Percentiles rank a stretch among this genome's conserved stretches.
Evolutionary conservation across 2,113 vertebrate genomes (phyloP).

Genomic region (Pseudorhombus dupliciocellatus): DNA sequence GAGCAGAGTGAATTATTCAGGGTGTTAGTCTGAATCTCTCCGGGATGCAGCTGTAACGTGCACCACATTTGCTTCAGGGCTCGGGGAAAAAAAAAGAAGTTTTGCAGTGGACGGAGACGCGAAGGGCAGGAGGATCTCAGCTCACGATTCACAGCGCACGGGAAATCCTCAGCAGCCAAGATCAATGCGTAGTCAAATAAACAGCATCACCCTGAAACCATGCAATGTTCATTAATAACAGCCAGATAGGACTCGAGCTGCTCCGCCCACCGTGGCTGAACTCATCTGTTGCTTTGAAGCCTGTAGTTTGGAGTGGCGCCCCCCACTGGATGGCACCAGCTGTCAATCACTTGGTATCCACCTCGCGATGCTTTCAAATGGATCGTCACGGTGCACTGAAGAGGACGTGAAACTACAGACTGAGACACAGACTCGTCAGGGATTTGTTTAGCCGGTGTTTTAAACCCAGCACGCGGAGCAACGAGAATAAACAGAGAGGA

Average conservation of each 20-base stretch:
- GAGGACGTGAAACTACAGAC: no score
- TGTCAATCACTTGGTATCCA: no score
- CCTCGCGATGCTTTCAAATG: no score
- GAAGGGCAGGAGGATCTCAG: slow-evolving; percentile 22
- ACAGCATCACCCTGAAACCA: neutral
- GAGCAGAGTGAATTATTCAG: slow-evolving; percentile 65
- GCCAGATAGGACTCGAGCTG: neutral
- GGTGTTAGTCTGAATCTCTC: slow-evolving; percentile 47
- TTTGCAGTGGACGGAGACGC: slow-evolving; percentile 21
- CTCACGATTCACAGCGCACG: neutral
- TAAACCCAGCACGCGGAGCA: neutral
- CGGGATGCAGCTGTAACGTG: slow-evolving; percentile 48
- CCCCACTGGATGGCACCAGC: no score
- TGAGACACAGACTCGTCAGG: no score
- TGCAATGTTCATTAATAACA: neutral
- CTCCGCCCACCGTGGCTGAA: neutral
- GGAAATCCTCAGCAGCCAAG: neutral
- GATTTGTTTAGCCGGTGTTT: no score
- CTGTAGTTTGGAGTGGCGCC: no score
- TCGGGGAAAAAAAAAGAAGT: slow-evolving; percentile 50
- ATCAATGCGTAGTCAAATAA: neutral
- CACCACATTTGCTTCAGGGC: slow-evolving; percentile 52
- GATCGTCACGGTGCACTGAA: no score
- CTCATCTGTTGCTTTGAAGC: neutral
- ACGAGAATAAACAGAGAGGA: neutral